Evolutionary conservation across 2,113 vertebrate species (phyloP).

Genomic region (Melanerpes aurifrons): DNA sequence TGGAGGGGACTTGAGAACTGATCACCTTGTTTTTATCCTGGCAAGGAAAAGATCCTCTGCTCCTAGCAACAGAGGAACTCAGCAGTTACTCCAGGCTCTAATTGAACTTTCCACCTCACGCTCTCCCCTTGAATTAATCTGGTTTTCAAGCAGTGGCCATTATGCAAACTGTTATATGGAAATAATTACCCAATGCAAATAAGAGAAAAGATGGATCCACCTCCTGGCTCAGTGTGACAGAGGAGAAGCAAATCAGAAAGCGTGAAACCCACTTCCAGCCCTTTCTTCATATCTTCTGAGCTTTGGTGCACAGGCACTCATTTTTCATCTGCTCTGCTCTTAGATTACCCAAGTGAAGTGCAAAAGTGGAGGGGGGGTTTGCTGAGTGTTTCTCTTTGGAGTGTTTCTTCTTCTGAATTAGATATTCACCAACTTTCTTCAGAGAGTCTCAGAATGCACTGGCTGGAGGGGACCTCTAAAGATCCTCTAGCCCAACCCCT

Average conservation of each 20-base stretch:
- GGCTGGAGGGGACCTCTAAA: too few species aligned
- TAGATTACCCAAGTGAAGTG: neutral
- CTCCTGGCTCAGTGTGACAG: neutral
- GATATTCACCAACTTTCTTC: neutral
- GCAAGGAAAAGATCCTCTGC: neutral
- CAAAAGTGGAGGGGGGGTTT: neutral
- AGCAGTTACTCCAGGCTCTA: neutral
- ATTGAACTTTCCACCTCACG: neutral
- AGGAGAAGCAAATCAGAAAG: neutral
- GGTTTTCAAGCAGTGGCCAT: constrained; percentile 5
- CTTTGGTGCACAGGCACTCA: neutral
- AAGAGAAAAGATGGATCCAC: neutral
- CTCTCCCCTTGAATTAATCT: constrained; percentile 31
- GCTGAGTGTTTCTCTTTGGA: neutral
- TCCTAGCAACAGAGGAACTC: neutral
- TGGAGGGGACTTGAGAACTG: constrained; percentile 52
- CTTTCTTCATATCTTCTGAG: neutral
- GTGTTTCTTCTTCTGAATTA: neutral
- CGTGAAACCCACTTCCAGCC: neutral
- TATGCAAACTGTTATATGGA: neutral
- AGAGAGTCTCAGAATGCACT: neutral
- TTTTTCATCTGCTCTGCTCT: neutral
- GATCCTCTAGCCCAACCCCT: too few species aligned
- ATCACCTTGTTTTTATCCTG: constrained; percentile 63
- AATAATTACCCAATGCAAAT: constrained; percentile 39